phyloP scores from a whole-genome alignment of 1,140 invertebrate species.

The Neoseiulus cucumeris region DNA sequence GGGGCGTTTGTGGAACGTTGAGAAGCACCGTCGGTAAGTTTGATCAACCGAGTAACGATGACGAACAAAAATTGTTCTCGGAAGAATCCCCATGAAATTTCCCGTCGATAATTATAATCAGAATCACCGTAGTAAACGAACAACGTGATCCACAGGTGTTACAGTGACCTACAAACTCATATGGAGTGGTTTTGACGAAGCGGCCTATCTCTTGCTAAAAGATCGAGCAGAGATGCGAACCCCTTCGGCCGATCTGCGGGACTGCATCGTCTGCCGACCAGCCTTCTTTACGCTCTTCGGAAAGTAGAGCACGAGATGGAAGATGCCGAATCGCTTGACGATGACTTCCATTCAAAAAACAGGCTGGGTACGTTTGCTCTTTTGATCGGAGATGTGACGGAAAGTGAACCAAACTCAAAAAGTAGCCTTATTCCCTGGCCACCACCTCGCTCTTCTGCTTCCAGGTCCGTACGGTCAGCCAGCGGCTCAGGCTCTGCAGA shows the following conservation, averaged over 20 bases:
- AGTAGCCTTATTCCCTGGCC: no score
- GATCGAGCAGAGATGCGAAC: conserved; percentile 7
- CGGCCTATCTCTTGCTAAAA: conserved; percentile 33
- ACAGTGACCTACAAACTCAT: conserved; percentile 34
- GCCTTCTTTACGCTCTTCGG: not conserved
- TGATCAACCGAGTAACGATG: no score
- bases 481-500: conserved; percentile 13
- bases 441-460: not conserved
- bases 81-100: no score
- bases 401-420: no score
- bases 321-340: not conserved
- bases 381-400: no score
- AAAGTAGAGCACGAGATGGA: conserved; percentile 22
- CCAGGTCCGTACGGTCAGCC: conserved; percentile 13
- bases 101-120: no score
- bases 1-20: conserved; percentile 36
- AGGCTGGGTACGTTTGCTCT: not conserved
- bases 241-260: not conserved
- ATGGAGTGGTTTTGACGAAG: conserved; percentile 40
- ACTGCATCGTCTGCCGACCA: not conserved
- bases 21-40: conserved; percentile 30
- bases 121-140: not conserved
- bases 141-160: conserved; percentile 23
- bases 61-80: no score
- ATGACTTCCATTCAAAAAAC: not conserved